These are phyloP conservation scores for Alces alces DNA, from an alignment of 2,113 vertebrate species.

Conservation along the genomic window DNA sequence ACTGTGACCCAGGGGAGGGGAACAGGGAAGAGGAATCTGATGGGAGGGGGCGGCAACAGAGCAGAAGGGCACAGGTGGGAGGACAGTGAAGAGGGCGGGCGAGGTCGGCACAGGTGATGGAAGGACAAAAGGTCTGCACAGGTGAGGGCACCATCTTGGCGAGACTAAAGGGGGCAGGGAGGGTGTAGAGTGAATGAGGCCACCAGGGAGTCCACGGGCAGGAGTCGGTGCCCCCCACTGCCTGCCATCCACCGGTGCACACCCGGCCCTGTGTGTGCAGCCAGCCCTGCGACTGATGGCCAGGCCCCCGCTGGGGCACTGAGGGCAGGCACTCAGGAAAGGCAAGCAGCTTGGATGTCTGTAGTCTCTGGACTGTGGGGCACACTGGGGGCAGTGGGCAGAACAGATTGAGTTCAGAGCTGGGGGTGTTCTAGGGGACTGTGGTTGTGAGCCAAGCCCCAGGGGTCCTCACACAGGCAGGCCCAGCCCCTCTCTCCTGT, in stretches of 20 bases:
- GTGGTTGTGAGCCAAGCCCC: neutral
- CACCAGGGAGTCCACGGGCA: neutral
- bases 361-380: constrained; percentile 34
- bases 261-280: constrained; percentile 10
- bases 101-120: neutral
- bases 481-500: neutral
- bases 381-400: constrained; percentile 39
- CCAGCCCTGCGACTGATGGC: constrained; percentile 57
- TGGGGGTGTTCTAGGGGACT: neutral
- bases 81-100: neutral
- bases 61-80: neutral
- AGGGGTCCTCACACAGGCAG: neutral
- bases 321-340: constrained; percentile 37
- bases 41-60: neutral
- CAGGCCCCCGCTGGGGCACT: constrained; percentile 23
- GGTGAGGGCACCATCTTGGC: neutral
- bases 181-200: neutral
- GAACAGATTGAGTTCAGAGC: constrained; percentile 44
- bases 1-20: constrained; percentile 35
- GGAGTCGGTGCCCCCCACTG: neutral
- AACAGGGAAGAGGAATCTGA: neutral
- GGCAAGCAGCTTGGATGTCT: neutral
- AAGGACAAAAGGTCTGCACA: neutral
- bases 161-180: neutral
- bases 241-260: neutral